These are phyloP conservation scores for Xestoiulus laeticollis DNA, from an alignment of 2,888 invertebrate genomes.

Conservation along the genomic window DNA sequence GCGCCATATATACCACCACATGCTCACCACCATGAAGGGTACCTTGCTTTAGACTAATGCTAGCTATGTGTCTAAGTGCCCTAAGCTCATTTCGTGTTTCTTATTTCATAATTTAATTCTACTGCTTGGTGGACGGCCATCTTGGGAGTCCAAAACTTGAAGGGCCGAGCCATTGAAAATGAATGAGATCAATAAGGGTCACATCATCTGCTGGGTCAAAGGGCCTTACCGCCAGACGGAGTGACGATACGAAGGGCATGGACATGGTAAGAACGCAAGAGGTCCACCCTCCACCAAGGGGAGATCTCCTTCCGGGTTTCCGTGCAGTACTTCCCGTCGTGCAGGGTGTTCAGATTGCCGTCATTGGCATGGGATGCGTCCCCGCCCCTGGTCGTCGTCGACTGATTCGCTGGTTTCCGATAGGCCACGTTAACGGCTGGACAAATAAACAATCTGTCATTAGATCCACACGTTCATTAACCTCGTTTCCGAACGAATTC, in stretches of 20 bases:
- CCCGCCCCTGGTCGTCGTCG: slow-evolving; percentile 86
- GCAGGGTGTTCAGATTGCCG: slow-evolving; percentile 82
- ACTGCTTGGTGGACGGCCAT: no score
- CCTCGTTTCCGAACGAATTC: slow-evolving; percentile 75
- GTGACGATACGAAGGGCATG: slow-evolving; percentile 87
- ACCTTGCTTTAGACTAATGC: no score
- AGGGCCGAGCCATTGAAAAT: no score
- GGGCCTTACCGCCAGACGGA: slow-evolving; percentile 62
- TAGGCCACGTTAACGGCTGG: slow-evolving; percentile 61
- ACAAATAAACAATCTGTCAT: slow-evolving; percentile 36
- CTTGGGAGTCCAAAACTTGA: no score
- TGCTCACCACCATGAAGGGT: no score
- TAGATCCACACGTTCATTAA: slow-evolving; percentile 72
- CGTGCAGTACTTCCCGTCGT: slow-evolving; percentile 87
- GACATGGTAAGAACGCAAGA: slow-evolving; percentile 83
- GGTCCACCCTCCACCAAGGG: slow-evolving; percentile 93
- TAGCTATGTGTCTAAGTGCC: no score
- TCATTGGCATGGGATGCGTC: slow-evolving; percentile 86
- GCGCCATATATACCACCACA: no score
- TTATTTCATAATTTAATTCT: no score
- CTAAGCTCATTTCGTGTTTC: no score
- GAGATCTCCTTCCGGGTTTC: slow-evolving; percentile 90
- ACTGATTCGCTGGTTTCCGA: slow-evolving; percentile 85
- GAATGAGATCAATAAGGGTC: no score
- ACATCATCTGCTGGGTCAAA: no score